Evolutionary conservation across 2,888 invertebrate species (phyloP), one percentile per base, ranked within the genome.

Genomic region (Drosophila lutescens): DNA sequence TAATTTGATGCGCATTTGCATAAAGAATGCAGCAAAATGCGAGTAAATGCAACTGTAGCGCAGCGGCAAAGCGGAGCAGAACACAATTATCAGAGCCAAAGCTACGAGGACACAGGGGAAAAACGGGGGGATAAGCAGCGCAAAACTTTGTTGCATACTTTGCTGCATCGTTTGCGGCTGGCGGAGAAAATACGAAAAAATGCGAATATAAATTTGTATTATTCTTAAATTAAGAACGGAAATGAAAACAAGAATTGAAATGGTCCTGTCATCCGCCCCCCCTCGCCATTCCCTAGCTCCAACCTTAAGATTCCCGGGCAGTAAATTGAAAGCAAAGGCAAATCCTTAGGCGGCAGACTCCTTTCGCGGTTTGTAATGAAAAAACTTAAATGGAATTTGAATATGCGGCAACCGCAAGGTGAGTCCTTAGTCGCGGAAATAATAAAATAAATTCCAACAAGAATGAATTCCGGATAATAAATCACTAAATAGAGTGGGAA

Each of bases 191-290:
- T 34, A 34, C 26, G 34, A 34, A 66, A 68, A 79, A 86, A 77
- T 69, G 71, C 51, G 61, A 72, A 82, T 68, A 86, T 83, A 83
- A 81, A 80, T 88, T 80, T 84, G 73, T 86, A 85, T 89, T 90
- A 89, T 86, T 79, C 81, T 81, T 78, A 86, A 87, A 89, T 89
- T 89, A 90, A 84, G 80, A 82, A 70, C 78, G 77, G 73, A 85
- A 82, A 82, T 82, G 83, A 80, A 85, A 88, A 89, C 78, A 77
- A 71, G 89, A 89, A 87, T 84, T 81, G 77, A 79, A 89, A 88
- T 71, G 73, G 70, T 77, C 77, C 73, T 77, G 72, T 53, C 58
- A 66, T 47, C 46, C 43, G 49, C 61, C 60, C 59, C 46, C 47
- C 50, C 58, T 30, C 30, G 17, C 15, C 44, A 10, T 4, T 9